A percentile compares a stretch with the other conserved stretches of the same genome.
These are phyloP conservation scores for Lasioglossum figueresi DNA, from an alignment of 2,888 invertebrate genomes.

Conservation along the genomic window DNA sequence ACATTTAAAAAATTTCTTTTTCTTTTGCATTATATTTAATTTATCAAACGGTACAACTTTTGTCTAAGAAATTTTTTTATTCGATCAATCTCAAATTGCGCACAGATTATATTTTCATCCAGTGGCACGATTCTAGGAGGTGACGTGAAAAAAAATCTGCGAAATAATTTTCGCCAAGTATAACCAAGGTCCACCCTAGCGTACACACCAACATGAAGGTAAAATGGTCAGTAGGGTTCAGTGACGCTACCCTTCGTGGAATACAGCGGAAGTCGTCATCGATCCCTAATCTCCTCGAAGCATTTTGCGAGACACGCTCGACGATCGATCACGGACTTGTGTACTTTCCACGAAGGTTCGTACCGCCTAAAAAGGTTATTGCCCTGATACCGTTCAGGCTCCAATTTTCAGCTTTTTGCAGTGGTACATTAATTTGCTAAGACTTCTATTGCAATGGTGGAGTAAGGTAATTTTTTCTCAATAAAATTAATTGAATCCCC, in stretches of 20 bases:
- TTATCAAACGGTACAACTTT: no score
- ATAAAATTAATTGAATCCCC: background rate
- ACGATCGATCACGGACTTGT: background rate
- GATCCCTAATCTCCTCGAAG: slow-evolving; percentile 5
- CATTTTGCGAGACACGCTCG: background rate
- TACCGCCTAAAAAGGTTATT: background rate
- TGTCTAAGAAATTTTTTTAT: no score
- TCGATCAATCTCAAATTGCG: no score
- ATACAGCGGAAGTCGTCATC: background rate
- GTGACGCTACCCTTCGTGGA: background rate
- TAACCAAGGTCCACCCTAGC: no score
- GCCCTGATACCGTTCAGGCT: background rate
- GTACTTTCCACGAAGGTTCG: background rate
- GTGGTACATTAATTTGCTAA: background rate
- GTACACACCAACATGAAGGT: background rate
- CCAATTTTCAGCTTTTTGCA: background rate
- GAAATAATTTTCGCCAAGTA: no score
- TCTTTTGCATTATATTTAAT: no score
- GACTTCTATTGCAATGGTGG: no score
- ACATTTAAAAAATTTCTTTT: no score
- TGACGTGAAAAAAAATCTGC: no score
- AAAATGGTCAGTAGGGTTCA: background rate
- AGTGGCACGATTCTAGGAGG: no score
- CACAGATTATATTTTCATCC: no score
- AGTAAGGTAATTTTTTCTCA: background rate